A percentile compares a stretch with the other conserved stretches of the same genome.
phyloP scores from a whole-genome alignment of 2,113 vertebrate species.

The Gymnorhina tibicen region DNA sequence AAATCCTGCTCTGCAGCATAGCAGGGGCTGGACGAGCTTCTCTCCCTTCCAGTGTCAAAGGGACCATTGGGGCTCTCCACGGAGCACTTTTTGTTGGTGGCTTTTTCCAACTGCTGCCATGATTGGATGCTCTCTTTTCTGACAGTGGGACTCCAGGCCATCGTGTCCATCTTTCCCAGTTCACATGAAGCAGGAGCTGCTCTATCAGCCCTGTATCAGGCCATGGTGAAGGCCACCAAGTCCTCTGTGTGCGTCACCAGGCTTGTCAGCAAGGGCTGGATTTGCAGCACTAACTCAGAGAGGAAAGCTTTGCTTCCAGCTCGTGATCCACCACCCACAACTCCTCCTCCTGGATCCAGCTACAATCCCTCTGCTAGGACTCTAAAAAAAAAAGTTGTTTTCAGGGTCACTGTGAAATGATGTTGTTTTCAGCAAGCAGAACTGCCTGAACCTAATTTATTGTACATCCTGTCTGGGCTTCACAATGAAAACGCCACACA shows the following conservation, averaged over 20 bases:
- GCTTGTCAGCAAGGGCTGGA: not conserved
- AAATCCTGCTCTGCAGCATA: not conserved
- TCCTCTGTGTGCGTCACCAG: not conserved
- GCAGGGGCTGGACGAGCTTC: accelerated
- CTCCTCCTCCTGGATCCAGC: not conserved
- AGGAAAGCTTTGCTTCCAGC: not conserved
- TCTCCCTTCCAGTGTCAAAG: accelerated
- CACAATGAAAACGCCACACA: conserved; percentile 10
- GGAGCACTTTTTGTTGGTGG: not conserved
- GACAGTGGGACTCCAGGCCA: not conserved
- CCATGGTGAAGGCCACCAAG: not conserved
- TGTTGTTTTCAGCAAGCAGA: conserved; percentile 16
- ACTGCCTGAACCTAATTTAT: conserved; percentile 25
- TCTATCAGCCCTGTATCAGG: not conserved
- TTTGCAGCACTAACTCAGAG: not conserved
- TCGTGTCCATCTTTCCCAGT: accelerated
- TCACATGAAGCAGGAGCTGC: not conserved
- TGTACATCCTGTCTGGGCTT: not conserved
- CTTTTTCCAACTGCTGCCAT: not conserved
- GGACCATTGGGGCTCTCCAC: accelerated
- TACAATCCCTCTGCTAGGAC: not conserved
- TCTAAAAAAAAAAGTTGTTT: not conserved
- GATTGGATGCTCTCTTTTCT: not conserved
- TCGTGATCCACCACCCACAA: not conserved
- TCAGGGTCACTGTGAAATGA: conserved; percentile 32